phyloP scores from a whole-genome alignment of 2,888 invertebrate genomes.

The Parnassius apollo region DNA sequence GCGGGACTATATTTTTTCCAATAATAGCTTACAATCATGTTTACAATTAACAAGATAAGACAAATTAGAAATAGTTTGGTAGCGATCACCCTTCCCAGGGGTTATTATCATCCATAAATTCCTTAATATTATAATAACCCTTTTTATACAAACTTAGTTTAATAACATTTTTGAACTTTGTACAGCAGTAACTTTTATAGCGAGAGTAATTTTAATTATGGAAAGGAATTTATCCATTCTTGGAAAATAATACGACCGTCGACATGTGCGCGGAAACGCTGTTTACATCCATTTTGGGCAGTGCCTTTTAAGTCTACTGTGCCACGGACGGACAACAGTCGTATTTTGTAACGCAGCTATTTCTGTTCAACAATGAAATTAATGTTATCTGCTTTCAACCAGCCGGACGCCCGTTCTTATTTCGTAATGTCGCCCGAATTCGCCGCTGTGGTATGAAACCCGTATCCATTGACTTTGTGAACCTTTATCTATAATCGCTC shows the following conservation, averaged over 20 bases:
- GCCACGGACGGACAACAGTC: slow-evolving; percentile 32
- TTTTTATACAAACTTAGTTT: too few species aligned
- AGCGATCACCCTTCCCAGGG: too few species aligned
- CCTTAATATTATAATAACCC: too few species aligned
- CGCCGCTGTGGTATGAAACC: not conserved
- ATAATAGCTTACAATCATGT: too few species aligned
- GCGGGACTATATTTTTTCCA: too few species aligned
- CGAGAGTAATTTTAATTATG: slow-evolving; percentile 16
- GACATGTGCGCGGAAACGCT: slow-evolving; percentile 68
- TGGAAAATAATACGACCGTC: slow-evolving; percentile 26
- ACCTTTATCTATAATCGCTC: slow-evolving; percentile 13
- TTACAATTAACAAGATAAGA: too few species aligned
- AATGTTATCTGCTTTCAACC: not conserved
- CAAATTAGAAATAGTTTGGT: too few species aligned
- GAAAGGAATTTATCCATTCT: slow-evolving; percentile 28
- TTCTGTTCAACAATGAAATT: slow-evolving; percentile 4
- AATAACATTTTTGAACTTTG: too few species aligned
- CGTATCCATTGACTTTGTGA: slow-evolving; percentile 28
- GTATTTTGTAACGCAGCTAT: slow-evolving; percentile 50
- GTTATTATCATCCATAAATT: too few species aligned
- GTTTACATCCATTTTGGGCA: slow-evolving; percentile 67
- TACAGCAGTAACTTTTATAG: too few species aligned
- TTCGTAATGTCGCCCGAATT: slow-evolving; percentile 42
- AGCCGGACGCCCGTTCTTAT: slow-evolving; percentile 30
- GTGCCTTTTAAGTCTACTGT: slow-evolving; percentile 60